phyloP scores from a whole-genome alignment of 2,888 invertebrate species.

The Pecten maximus region DNA sequence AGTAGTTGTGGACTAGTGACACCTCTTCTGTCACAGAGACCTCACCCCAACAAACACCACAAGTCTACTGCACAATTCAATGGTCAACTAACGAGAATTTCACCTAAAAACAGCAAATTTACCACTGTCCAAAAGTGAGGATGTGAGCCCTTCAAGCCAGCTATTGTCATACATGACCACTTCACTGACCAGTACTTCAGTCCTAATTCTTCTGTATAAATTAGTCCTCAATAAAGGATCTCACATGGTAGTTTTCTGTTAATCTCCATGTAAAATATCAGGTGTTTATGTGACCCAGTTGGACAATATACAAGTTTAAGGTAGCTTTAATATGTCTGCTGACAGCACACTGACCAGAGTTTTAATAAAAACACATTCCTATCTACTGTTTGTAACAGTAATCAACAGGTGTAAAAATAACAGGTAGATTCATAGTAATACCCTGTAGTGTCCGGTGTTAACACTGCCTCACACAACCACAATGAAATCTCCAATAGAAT shows the following conservation, averaged over 20 bases:
- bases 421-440: background rate
- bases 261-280: constrained; percentile 19
- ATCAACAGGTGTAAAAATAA: background rate
- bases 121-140: background rate
- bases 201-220: background rate
- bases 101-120: background rate
- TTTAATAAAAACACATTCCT: background rate
- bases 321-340: background rate
- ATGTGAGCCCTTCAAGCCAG: background rate
- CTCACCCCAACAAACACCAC: background rate
- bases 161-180: background rate
- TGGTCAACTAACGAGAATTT: background rate
- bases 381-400: background rate
- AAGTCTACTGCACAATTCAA: background rate
- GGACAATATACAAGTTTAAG: background rate
- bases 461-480: background rate
- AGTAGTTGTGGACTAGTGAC: background rate
- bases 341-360: background rate
- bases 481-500: background rate
- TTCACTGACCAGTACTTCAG: background rate
- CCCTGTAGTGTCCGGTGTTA: background rate
- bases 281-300: background rate
- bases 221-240: background rate
- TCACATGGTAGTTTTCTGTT: background rate
- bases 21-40: background rate